Evolutionary conservation across 2,113 vertebrate genomes (phyloP).

Genomic region (Mugil cephalus): DNA sequence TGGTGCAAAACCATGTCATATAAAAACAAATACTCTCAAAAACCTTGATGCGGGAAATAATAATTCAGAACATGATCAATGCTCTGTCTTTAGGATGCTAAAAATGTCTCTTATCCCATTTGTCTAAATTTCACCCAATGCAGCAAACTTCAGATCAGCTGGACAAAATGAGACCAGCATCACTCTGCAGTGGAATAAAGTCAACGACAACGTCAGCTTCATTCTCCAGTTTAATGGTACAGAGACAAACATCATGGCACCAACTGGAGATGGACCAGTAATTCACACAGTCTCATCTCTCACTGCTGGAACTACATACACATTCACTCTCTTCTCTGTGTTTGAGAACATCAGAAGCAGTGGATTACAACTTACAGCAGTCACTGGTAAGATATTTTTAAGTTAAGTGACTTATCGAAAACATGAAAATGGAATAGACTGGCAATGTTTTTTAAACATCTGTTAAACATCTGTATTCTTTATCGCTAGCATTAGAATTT

Average conservation of each 20-base stretch:
- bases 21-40: too few species aligned
- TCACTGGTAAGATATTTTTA: slow-evolving; percentile 1
- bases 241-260: slow-evolving; percentile 7
- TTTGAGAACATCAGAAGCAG: too few species aligned
- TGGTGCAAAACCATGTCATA: too few species aligned
- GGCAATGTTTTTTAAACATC: too few species aligned
- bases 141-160: neutral
- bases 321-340: slow-evolving; percentile 4
- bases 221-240: slow-evolving; percentile 3
- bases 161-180: slow-evolving; percentile 23
- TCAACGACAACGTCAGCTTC: neutral
- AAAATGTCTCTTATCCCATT: too few species aligned
- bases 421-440: too few species aligned
- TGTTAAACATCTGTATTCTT: too few species aligned
- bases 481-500: too few species aligned
- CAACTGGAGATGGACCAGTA: neutral
- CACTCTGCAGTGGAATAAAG: slow-evolving; percentile 25
- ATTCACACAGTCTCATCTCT: slow-evolving; percentile 20
- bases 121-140: neutral
- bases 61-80: too few species aligned
- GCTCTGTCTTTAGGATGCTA: too few species aligned
- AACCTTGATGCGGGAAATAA: too few species aligned
- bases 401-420: too few species aligned
- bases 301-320: slow-evolving; percentile 16
- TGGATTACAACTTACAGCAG: neutral